Conservation (phyloP, 2,113 vertebrate species). For the Catharus bicknelli region DNA sequence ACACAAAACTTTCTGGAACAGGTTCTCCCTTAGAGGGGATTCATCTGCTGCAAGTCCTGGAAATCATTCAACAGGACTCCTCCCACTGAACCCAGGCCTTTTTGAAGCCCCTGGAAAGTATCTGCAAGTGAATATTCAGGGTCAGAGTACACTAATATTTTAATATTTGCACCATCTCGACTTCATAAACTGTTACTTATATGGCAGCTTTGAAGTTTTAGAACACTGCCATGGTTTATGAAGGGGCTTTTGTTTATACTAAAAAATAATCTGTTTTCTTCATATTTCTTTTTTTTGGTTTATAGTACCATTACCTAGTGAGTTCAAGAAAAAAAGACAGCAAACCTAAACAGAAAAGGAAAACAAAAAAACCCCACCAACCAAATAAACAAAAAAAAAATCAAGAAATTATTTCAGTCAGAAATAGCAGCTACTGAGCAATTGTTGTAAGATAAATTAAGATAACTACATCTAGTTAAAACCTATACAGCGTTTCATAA, state of each 20-base stretch:
- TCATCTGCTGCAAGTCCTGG: slow-evolving; percentile 32
- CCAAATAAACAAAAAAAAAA: background rate
- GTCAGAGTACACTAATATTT: background rate
- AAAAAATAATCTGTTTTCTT: background rate
- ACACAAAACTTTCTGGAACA: background rate
- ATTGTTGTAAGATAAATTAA: background rate
- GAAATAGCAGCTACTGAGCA: background rate
- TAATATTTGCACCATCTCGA: slow-evolving; percentile 15
- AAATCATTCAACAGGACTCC: slow-evolving; percentile 32
- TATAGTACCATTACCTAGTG: background rate
- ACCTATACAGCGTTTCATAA: background rate
- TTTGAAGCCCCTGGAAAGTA: slow-evolving; percentile 41
- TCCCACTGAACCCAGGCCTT: background rate
- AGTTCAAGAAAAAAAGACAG: background rate
- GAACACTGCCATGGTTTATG: background rate
- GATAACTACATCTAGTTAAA: background rate
- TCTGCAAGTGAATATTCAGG: slow-evolving; percentile 37
- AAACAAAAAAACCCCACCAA: background rate
- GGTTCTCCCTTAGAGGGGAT: background rate
- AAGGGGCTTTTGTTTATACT: background rate
- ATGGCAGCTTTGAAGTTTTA: slow-evolving; percentile 36
- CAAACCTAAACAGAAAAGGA: background rate
- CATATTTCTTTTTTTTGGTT: background rate
- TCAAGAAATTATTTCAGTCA: background rate
- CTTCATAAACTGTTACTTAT: slow-evolving; percentile 47